Base-by-base conservation (phyloP, 2,888 invertebrate species). In the Chrysolina americana region DNA sequence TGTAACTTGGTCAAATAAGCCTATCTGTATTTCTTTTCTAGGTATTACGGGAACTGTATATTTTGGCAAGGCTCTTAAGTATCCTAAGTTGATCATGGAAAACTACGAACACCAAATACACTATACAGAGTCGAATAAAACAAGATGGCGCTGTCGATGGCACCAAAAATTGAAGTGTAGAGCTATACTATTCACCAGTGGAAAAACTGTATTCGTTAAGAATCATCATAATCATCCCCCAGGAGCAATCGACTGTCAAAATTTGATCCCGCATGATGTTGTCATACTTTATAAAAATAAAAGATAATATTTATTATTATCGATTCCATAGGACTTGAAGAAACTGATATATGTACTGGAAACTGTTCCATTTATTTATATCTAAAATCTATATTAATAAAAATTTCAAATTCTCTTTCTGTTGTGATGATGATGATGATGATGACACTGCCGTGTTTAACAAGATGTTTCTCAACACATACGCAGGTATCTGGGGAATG, bases 81-180 rank as follows among this genome's bases (percentile, higher is more conserved):
- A 84, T 63, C 84, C 84, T 0, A 83, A 75, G 19, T 53, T 84
- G 47, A 75, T 83, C n/a, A 73, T 84, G 65, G 80, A 81, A 68
- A 77, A 79, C 44, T 80, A 81, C 74, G 79, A 81, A 28, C 81
- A 79, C 71, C 78, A 77, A 4, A 76, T 83, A 13, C 81, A 83
- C 44, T 78, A 71, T 6, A 78, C 78, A 59, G 78, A 78, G 8
- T 65, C 50, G n/a, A 70, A 63, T 41, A 77, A 73, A 74, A 83
- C 83, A 0, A 79, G 82, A 76, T 83, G 83, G 83, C 71, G 82
- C 8, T 83, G 83, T 73, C 75, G 76, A n/a, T 75, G 75, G 59
- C 79, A 83, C 53, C 75, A 76, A n/a, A 79, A 79, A 76, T 78
- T 79, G 1, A 81, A 78, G 70, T 85, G 85, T 64, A 81, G 76